Conservation (phyloP, 1,140 invertebrate genomes). For the Pseudomyrmex dendroicus region DNA sequence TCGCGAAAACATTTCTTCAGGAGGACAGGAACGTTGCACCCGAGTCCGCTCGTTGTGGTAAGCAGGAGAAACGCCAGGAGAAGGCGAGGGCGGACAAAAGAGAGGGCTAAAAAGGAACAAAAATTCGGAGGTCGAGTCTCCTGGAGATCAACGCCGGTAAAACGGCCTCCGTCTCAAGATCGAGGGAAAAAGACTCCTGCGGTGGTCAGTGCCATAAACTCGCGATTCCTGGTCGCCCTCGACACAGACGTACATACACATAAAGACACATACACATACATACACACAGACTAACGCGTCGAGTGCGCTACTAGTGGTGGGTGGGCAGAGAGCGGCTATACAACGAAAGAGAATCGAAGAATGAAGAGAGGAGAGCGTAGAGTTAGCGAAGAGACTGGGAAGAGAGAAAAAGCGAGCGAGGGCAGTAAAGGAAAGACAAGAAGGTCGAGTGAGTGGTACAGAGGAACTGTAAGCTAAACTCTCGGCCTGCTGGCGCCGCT, state of each 20-base stretch:
- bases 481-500: conserved; percentile 80
- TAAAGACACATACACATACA: background rate
- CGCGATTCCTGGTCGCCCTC: conserved; percentile 50
- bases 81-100: background rate
- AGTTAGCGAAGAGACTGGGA: conserved; percentile 18
- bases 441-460: conserved; percentile 52
- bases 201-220: conserved; percentile 70
- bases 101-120: conserved; percentile 33
- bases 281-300: conserved; percentile 4
- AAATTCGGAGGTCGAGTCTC: conserved; percentile 62
- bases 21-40: conserved; percentile 38
- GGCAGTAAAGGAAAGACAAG: conserved; percentile 36
- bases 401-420: conserved; percentile 32
- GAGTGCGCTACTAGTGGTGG: conserved; percentile 34
- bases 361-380: conserved; percentile 13
- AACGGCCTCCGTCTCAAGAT: conserved; percentile 55
- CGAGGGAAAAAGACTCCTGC: conserved; percentile 41
- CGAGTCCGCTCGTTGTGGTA: background rate
- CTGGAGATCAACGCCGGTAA: conserved; percentile 52
- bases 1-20: conserved; percentile 20
- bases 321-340: conserved; percentile 20
- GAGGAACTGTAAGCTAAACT: conserved; percentile 73
- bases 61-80: background rate
- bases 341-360: conserved; percentile 46
- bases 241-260: background rate